Evolutionary conservation across 92 coral and sea anemone genomes (phyloP).

Genomic region (Metridium senile): DNA sequence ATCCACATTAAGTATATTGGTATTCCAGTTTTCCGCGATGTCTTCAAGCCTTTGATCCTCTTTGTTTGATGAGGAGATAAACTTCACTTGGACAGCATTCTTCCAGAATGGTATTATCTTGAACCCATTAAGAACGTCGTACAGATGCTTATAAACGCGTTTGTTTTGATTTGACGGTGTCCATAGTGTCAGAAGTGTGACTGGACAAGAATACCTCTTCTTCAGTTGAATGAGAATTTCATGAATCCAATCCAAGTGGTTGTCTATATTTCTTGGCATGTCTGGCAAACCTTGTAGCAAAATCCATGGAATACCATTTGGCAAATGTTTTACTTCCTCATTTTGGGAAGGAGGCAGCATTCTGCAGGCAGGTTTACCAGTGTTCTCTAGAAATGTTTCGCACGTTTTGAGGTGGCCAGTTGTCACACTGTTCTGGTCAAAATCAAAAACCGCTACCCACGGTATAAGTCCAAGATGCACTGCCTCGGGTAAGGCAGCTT

Average conservation of each 20-base stretch:
- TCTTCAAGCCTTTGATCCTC: conserved; percentile 36
- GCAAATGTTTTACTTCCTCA: conserved; percentile 26
- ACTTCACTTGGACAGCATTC: conserved; percentile 28
- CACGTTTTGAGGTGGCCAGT: conserved; percentile 47
- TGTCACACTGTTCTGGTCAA: conserved; percentile 44
- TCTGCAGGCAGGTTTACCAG: conserved; percentile 67
- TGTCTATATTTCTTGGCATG: conserved; percentile 25
- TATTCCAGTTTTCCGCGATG: conserved; percentile 57
- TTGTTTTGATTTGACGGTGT: conserved; percentile 13
- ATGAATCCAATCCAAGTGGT: conserved; percentile 49
- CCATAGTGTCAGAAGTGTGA: conserved; percentile 66
- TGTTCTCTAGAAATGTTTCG: conserved; percentile 30
- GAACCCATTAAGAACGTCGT: conserved; percentile 25
- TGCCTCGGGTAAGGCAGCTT: conserved; percentile 25
- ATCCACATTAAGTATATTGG: conserved; percentile 14
- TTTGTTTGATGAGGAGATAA: conserved; percentile 35
- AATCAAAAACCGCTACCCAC: conserved; percentile 73
- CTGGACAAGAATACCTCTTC: conserved; percentile 37
- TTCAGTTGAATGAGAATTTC: conserved; percentile 43
- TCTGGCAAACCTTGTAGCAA: conserved; percentile 58
- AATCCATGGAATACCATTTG: conserved; percentile 72
- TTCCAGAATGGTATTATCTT: conserved; percentile 34
- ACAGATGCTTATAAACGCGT: conserved; percentile 38
- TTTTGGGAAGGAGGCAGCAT: conserved; percentile 49
- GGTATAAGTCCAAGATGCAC: conserved; percentile 51